Percentiles rank a stretch among this genome's conserved stretches.
Conservation (phyloP, 2,797 vertebrate genomes). For the Prunella strophiata region DNA sequence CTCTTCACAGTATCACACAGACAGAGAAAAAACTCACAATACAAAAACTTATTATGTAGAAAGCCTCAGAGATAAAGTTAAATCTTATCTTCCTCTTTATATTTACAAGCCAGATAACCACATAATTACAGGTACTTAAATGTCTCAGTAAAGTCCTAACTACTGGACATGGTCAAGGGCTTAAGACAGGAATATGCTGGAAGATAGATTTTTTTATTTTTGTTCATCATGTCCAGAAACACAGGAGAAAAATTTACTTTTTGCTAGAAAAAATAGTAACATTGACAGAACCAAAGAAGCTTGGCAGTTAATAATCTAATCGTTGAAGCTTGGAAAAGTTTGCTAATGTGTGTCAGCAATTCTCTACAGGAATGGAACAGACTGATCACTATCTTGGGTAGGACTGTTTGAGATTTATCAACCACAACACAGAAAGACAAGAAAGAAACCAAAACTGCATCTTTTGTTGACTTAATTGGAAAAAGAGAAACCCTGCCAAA, state of each 20-base stretch:
- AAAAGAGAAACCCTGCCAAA: background rate
- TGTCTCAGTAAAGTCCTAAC: background rate
- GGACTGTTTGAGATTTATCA: background rate
- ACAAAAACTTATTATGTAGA: background rate
- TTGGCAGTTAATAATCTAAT: background rate
- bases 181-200: background rate
- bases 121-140: background rate
- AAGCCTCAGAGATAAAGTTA: background rate
- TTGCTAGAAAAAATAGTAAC: background rate
- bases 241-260: background rate
- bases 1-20: background rate
- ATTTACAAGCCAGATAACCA: background rate
- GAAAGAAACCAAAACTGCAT: background rate
- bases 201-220: background rate
- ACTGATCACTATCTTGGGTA: background rate
- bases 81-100: background rate
- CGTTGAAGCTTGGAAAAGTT: background rate
- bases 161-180: background rate
- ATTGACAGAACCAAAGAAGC: background rate
- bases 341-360: accelerated
- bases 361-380: background rate
- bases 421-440: background rate
- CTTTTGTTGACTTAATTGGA: background rate
- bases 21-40: background rate
- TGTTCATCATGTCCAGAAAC: background rate